Base-by-base conservation (phyloP, 1,140 invertebrate species). In the Myzus persicae region DNA sequence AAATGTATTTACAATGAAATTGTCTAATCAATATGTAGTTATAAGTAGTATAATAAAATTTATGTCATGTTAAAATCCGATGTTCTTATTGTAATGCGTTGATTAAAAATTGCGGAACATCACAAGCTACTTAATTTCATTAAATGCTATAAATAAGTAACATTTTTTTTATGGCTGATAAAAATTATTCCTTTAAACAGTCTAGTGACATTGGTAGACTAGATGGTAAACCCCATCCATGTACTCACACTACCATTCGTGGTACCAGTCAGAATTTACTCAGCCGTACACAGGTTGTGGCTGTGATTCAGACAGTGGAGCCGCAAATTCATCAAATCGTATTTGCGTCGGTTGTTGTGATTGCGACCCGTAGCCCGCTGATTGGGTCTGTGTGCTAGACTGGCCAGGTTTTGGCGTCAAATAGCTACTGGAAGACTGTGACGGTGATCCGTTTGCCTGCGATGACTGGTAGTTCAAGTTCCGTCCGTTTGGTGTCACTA, bases 1-100 rank as follows among this genome's bases (percentile, higher is more conserved):
- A 85, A 93, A 92, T 84, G 91, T 93, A 93, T 93, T 93, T 93
- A 93, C 91, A 93, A 51, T 42, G 81, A 11, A 93, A 93, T 93
- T 82, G 81, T 93, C 91, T 93, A 93, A 46, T 93, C 91, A 40
- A 90, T 93, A 93, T 85, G 46, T 85, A 85, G 81, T 85, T 85
- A 24, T 42, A 88, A 85, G 36, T 93, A 93, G 91, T 51, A 84
- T 84, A 82, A 82, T 93, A 93, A 59, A 93, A 93, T 91, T 54
- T 59, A 92, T 46, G 44, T 84, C 81, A 40, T 93, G 91, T 93
- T 93, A n/a, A 81, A 92, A 93, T 1, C 11, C 46, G 31, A 85
- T 85, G 91, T 93, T 93, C 38, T 82, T 84, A 84, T 5, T 93
- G 22, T 44, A 93, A 93, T 54, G 46, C 46, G 91, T 84, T 85